Conservation (phyloP, 2,888 invertebrate genomes). For the Oscheius onirici region DNA sequence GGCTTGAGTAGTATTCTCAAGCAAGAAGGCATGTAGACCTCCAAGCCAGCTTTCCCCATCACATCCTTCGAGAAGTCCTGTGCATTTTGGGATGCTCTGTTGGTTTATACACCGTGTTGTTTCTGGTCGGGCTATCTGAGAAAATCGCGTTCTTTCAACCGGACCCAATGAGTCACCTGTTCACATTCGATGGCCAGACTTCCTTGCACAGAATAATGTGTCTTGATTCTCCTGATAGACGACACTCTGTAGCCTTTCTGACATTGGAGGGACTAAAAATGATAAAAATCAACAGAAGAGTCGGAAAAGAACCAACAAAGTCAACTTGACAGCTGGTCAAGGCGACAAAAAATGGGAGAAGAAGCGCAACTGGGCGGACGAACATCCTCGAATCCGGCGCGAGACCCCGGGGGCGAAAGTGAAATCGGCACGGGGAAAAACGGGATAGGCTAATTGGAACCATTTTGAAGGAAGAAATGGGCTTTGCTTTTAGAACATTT, state of each 20-base stretch:
- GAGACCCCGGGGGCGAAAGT: background rate
- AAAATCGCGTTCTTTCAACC: background rate
- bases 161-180: conserved; percentile 28
- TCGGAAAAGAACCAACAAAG: conserved; percentile 2
- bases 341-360: background rate
- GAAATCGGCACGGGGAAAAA: background rate
- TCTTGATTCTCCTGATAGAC: conserved; percentile 48
- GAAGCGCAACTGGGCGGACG: background rate
- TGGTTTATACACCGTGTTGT: conserved; percentile 51
- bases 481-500: background rate
- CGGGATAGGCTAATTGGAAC: background rate
- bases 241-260: conserved; percentile 56
- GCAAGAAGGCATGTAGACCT: conserved; percentile 66
- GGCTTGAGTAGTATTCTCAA: conserved; percentile 67
- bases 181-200: conserved; percentile 59
- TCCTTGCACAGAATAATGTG: conserved; percentile 45
- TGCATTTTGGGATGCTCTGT: conserved; percentile 54
- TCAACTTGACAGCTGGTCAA: conserved; percentile 2
- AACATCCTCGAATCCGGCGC: background rate
- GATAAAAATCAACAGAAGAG: background rate
- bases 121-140: conserved; percentile 43
- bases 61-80: conserved; percentile 54
- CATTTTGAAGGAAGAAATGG: background rate
- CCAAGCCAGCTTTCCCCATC: conserved; percentile 66
- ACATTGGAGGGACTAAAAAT: conserved; percentile 51